Base-by-base conservation (phyloP, 2,797 vertebrate species). In the Paratrypauchen microcephalus region DNA sequence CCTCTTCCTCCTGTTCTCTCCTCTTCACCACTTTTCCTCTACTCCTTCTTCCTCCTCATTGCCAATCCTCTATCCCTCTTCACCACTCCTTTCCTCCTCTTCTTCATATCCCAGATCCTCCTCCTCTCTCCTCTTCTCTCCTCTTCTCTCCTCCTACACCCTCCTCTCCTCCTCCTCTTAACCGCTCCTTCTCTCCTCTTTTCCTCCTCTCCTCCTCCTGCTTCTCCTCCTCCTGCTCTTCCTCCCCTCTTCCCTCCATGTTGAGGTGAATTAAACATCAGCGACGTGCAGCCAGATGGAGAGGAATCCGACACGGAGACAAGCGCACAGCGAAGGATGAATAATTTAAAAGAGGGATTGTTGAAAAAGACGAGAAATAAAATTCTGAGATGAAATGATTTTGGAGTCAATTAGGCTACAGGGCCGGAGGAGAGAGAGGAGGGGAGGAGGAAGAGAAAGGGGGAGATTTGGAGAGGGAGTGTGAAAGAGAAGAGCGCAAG, bases 201-300 rank as follows among this genome's bases (percentile, higher is more conserved):
- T 1, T 6, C 23, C 23, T 4, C 13, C 50, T 2, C 30, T 70
- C 69, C 66, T 7, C 30, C 64, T 16, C n/a, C n/a, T n/a, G n/a
- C n/a, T n/a, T n/a, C 59, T 72, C 70, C 54, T 77, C 71, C 21
- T 12, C n/a, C 39, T 13, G 3, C 13, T 56, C 5, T 26, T 68
- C 67, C 65, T 18, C 58, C 71, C 68, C 65, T 76, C 70, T 12
- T 41, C 32, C 65, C 71, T 73, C 77, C 73, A 88, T 84, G 86
- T 90, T 86, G 85, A 89, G 80, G 88, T 91, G 87, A 91, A 93
- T 91, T 87, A 92, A 93, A 89, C 91, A 90, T 89, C 86, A 81
- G 65, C 74, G 60, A 4, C 55, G 24, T 6, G 5, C 74, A 77
- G 89, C 87, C 88, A 91, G 88, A 90, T 90, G 90, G 91, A 90